Conservation (phyloP, 2,888 invertebrate species). For the Lasius fuliginosus region DNA sequence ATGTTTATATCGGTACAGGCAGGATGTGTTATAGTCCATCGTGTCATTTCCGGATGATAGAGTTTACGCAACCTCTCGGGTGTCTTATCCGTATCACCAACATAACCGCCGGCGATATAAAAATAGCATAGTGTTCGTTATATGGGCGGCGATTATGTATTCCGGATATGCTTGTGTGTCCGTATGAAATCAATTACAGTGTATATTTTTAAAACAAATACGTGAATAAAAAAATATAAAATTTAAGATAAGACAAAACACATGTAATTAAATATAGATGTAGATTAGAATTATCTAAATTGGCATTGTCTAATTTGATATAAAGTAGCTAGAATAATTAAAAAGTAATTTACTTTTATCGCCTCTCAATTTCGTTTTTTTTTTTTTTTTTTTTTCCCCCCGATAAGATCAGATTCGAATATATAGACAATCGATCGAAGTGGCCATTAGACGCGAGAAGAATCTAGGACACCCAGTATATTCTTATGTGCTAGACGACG, state of each 20-base stretch:
- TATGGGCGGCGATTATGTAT: not conserved
- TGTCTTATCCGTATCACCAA: slow-evolving; percentile 60
- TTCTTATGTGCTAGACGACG: slow-evolving; percentile 26
- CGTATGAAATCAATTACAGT: not conserved
- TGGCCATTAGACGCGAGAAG: not conserved
- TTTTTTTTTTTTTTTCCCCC: not conserved
- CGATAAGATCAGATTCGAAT: not conserved
- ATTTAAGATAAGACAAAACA: not conserved
- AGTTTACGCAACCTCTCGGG: slow-evolving; percentile 52
- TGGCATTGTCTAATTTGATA: not conserved
- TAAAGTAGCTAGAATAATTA: not conserved
- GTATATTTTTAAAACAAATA: not conserved
- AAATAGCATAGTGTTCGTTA: slow-evolving; percentile 28
- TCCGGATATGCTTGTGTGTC: not conserved
- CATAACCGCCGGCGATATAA: slow-evolving; percentile 21
- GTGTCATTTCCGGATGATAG: slow-evolving; percentile 62
- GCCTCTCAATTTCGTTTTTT: not conserved
- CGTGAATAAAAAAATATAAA: not conserved
- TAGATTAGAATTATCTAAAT: not conserved
- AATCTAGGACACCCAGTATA: slow-evolving; percentile 33
- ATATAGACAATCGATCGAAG: not conserved
- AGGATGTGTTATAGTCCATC: slow-evolving; percentile 18
- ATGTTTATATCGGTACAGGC: slow-evolving; percentile 18
- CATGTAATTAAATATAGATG: not conserved
- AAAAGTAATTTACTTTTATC: not conserved